phyloP scores from a whole-genome alignment of 2,888 invertebrate species.

The Drosophila colorata region DNA sequence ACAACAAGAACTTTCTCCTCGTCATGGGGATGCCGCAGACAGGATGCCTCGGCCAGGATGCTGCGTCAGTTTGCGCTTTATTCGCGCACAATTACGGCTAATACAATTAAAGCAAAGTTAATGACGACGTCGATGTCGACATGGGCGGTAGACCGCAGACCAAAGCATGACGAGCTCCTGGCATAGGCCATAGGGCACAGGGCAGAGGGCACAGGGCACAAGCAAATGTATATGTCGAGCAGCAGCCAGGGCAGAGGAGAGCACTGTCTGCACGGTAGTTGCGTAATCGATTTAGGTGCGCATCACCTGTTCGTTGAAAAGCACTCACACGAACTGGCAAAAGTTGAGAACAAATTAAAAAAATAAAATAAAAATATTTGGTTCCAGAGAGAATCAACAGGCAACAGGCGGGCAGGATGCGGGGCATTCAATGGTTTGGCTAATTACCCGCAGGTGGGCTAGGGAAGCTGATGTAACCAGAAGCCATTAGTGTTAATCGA shows the following conservation, averaged over 20 bases:
- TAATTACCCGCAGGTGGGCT: slow-evolving; percentile 20
- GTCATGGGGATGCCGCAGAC: slow-evolving; percentile 28
- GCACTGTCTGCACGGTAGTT: slow-evolving; percentile 42
- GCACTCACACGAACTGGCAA: slow-evolving; percentile 28
- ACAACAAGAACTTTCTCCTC: slow-evolving; percentile 33
- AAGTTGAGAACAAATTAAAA: slow-evolving; percentile 19
- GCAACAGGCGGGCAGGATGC: background rate
- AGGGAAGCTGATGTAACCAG: slow-evolving; percentile 34
- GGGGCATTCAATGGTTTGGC: slow-evolving; percentile 10
- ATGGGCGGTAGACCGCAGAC: slow-evolving; percentile 45
- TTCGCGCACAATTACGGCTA: slow-evolving; percentile 76
- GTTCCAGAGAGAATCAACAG: slow-evolving; percentile 41
- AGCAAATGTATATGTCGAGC: too few relatives aligned
- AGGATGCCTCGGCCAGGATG: slow-evolving; percentile 12
- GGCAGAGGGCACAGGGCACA: too few relatives aligned
- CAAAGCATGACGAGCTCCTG: slow-evolving; percentile 12
- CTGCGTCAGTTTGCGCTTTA: slow-evolving; percentile 55
- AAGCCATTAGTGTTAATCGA: slow-evolving; percentile 75
- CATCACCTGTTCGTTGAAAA: slow-evolving; percentile 55
- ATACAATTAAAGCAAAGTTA: slow-evolving; percentile 76
- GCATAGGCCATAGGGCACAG: background rate
- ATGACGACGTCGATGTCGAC: slow-evolving; percentile 44
- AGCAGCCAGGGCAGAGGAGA: too few relatives aligned
- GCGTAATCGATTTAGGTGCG: slow-evolving; percentile 75
- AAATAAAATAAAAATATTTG: slow-evolving; percentile 5